A percentile compares a stretch with the other conserved stretches of the same genome.
phyloP scores from a whole-genome alignment of 2,113 vertebrate genomes.

The Marmota monax region DNA sequence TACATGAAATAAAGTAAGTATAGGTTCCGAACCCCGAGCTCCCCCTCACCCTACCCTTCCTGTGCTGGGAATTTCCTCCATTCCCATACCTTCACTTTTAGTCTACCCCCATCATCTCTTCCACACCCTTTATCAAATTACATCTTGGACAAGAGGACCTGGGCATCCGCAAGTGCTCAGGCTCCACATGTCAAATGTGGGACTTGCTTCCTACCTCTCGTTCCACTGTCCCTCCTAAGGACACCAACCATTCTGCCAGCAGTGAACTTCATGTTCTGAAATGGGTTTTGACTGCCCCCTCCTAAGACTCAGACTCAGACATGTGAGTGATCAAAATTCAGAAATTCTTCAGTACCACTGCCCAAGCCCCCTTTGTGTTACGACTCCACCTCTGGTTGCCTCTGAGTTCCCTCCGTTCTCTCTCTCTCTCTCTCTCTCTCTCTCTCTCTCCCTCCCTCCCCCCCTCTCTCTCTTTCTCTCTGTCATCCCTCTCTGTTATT shows the following conservation, averaged over 20 bases:
- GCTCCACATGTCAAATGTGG: not conserved
- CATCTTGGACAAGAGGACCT: not conserved
- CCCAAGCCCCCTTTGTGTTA: too few relatives aligned
- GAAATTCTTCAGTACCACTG: too few relatives aligned
- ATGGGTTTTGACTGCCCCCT: not conserved
- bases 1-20: not conserved
- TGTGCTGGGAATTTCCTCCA: not conserved
- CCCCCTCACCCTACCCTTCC: not conserved
- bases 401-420: not conserved
- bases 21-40: not conserved
- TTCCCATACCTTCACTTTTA: not conserved
- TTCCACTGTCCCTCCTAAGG: not conserved
- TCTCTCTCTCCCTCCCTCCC: too few relatives aligned
- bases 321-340: too few relatives aligned
- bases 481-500: not conserved
- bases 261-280: not conserved
- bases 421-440: too few relatives aligned
- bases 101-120: not conserved
- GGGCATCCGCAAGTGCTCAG: not conserved
- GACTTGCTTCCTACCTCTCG: not conserved
- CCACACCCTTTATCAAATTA: not conserved
- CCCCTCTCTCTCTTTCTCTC: not conserved
- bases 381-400: not conserved
- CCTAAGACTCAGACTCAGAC: not conserved
- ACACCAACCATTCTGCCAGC: not conserved